Base-by-base conservation (phyloP, 1,140 invertebrate species). In the Drosophila kanapiae region DNA sequence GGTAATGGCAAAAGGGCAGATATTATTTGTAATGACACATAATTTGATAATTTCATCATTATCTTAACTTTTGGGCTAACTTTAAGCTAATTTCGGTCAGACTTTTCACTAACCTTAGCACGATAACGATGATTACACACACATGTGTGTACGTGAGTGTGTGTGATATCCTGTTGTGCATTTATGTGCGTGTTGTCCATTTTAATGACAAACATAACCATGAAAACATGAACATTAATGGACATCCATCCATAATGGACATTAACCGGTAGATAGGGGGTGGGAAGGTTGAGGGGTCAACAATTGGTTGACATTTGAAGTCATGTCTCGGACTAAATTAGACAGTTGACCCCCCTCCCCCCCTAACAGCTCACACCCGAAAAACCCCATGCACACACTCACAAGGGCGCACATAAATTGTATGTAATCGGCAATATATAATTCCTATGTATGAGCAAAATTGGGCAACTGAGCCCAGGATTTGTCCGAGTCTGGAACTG, bases 161-260 rank as follows among this genome's bases (percentile, higher is more conserved):
- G 58, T 61, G 56, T 45, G 78, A 67, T 65, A 53, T 75, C 58
- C 67, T 75, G 35, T 23, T 48, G 37, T 60, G 63, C 69, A 27
- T 45, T 37, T 59, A 51, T 51, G 54, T 76, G 78, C 65, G 70
- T 71, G 72, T 71, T 75, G 71, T 72, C 78, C 62, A 63, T 60
- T 80, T 80, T 80, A 80, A 80, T 80, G 77, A 69, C 78, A 80
- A 80, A 72, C 70, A 81, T 81, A 81, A 71, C 62, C 78, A 75
- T 76, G 70, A 80, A 80, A 76, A 62, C 70, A 81, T 70, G 58
- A 68, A 48, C 78, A 81, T 81, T 81, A 81, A 81, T 76, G 78
- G 79, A 81, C 72, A 81, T 70, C 70, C 72, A 80, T 74, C 78
- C 70, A 80, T 81, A 81, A 81, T 81, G 79, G 72, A 69, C 70